A percentile compares a stretch with the other conserved stretches of the same genome.
phyloP scores from a whole-genome alignment of 2,888 invertebrate genomes.

The Diaperis boleti region DNA sequence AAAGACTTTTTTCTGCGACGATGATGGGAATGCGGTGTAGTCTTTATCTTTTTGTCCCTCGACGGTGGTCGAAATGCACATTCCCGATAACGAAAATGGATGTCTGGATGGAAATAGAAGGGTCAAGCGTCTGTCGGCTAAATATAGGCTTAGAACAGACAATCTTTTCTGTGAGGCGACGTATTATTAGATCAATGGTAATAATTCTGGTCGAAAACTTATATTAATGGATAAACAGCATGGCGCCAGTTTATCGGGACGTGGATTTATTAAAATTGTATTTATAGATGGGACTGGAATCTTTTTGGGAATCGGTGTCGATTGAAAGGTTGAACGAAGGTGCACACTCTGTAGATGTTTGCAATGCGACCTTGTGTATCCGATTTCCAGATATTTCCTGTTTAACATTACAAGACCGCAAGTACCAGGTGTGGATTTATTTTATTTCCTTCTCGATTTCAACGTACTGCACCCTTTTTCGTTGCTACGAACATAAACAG shows the following conservation, averaged over 20 bases:
- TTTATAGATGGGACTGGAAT: conserved; percentile 1
- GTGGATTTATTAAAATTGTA: conserved; percentile 11
- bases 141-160: not conserved
- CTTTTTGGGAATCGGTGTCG: not conserved
- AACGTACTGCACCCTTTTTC: too few relatives aligned
- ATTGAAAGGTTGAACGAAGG: too few relatives aligned
- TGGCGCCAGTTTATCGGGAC: conserved; percentile 14
- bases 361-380: not conserved
- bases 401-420: too few relatives aligned
- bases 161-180: not conserved
- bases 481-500: too few relatives aligned
- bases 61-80: not conserved
- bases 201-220: conserved; percentile 3
- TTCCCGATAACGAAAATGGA: conserved; percentile 4
- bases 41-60: not conserved
- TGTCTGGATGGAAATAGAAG: conserved; percentile 11
- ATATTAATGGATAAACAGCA: conserved; percentile 10
- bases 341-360: too few relatives aligned
- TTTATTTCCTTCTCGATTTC: too few relatives aligned
- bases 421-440: too few relatives aligned
- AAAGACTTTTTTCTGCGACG: not conserved
- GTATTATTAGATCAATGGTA: conserved; percentile 3
- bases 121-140: conserved; percentile 7
- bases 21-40: not conserved
- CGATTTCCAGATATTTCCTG: not conserved